Percentiles rank a stretch among this genome's conserved stretches.
These are phyloP conservation scores for Desmodus rotundus DNA, from an alignment of 2,113 vertebrate genomes.

Conservation along the genomic window DNA sequence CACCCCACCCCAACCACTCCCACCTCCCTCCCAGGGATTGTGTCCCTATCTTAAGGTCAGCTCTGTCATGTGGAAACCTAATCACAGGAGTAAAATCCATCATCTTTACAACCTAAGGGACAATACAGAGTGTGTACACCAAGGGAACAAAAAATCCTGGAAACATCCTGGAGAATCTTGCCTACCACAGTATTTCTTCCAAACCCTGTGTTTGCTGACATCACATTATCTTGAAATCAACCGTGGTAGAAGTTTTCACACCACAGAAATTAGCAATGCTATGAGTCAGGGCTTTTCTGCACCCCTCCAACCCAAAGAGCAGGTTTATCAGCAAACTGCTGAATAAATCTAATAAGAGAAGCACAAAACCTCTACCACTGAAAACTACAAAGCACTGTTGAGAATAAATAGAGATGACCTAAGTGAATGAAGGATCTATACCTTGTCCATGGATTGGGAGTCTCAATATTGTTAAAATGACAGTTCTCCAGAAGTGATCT, in stretches of 20 bases:
- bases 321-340: background rate
- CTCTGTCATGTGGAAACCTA: background rate
- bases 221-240: background rate
- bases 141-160: background rate
- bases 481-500: background rate
- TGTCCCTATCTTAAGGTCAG: background rate
- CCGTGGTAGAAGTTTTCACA: background rate
- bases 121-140: background rate
- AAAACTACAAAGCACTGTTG: background rate
- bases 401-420: background rate
- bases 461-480: background rate
- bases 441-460: background rate
- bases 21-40: too few relatives aligned
- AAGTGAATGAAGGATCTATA: background rate
- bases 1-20: too few relatives aligned
- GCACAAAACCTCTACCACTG: background rate
- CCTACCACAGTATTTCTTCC: background rate
- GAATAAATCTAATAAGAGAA: background rate
- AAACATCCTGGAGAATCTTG: background rate
- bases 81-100: background rate
- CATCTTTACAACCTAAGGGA: background rate
- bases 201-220: background rate
- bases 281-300: background rate
- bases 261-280: background rate
- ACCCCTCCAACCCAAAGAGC: background rate